Percentiles rank a stretch among this genome's conserved stretches.
Evolutionary conservation across 2,797 vertebrate species (phyloP).

Genomic region (Phaenicophaeus curvirostris): DNA sequence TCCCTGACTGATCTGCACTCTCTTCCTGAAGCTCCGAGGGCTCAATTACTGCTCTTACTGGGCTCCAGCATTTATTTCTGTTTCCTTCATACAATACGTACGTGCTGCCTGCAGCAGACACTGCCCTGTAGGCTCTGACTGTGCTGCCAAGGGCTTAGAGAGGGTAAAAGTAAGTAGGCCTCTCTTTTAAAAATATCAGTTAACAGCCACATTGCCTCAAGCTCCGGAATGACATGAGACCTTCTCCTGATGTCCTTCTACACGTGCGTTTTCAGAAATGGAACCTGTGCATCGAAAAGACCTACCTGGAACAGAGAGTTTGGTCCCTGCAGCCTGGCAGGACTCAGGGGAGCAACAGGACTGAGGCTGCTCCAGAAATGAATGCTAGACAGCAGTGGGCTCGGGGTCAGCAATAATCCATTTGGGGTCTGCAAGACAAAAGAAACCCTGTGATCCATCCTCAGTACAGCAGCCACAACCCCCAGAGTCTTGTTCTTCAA

Average conservation of each 20-base stretch:
- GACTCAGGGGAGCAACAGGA: slow-evolving; percentile 93
- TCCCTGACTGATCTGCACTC: neutral
- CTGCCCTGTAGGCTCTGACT: neutral
- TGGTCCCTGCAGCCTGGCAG: slow-evolving; percentile 91
- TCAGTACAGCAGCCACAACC: neutral
- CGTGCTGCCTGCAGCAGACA: neutral
- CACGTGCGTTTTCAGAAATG: neutral
- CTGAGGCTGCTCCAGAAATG: slow-evolving; percentile 97
- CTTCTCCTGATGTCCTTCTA: neutral
- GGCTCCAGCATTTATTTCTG: neutral
- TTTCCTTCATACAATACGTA: neutral
- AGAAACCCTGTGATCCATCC: neutral
- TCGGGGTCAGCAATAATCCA: slow-evolving; percentile 92
- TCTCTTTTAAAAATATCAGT: neutral
- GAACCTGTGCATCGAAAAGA: neutral
- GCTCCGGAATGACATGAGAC: accelerated
- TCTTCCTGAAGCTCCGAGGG: neutral
- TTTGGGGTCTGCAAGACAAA: slow-evolving; percentile 86
- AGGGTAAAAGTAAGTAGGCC: neutral
- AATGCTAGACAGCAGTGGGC: slow-evolving; percentile 92
- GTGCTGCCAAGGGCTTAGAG: neutral
- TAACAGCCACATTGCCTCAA: neutral
- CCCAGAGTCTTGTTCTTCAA: neutral
- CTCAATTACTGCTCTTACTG: neutral
- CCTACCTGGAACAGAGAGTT: slow-evolving; percentile 93